A percentile compares a stretch with the other conserved stretches of the same genome.
These are phyloP conservation scores for Druceiella hillmani DNA, from an alignment of 2,888 invertebrate genomes.

Conservation along the genomic window DNA sequence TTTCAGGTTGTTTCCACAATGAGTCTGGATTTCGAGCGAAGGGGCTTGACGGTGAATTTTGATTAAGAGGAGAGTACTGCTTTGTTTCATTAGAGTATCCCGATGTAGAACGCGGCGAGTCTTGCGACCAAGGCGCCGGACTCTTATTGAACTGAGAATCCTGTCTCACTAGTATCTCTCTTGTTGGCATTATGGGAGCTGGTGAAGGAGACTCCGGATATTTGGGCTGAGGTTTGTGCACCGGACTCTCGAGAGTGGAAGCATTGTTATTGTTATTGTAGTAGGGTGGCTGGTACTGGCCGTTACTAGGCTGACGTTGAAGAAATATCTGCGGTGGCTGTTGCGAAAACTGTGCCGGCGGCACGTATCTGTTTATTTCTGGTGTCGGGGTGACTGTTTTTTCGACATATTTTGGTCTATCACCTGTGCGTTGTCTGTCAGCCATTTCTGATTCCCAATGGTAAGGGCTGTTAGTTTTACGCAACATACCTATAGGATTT, in stretches of 20 bases:
- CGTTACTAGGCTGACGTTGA: too few relatives aligned
- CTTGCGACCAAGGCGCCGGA: conserved; percentile 36
- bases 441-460: conserved; percentile 58
- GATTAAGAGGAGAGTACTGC: conserved; percentile 36
- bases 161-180: conserved; percentile 42
- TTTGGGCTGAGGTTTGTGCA: conserved; percentile 46
- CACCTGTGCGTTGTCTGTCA: conserved; percentile 47
- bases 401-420: conserved; percentile 42
- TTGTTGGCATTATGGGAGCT: conserved; percentile 34
- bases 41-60: conserved; percentile 30
- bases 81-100: too few relatives aligned
- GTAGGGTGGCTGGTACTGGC: too few relatives aligned
- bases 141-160: conserved; percentile 51
- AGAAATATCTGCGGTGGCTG: conserved; percentile 40
- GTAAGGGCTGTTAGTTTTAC: conserved; percentile 64
- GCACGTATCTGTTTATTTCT: conserved; percentile 41
- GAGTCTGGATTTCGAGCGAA: conserved; percentile 44
- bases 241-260: conserved; percentile 42
- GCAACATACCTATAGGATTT: conserved; percentile 64
- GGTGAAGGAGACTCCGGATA: conserved; percentile 41
- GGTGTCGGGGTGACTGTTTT: conserved; percentile 46
- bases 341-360: conserved; percentile 37
- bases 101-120: conserved; percentile 13
- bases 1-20: conserved; percentile 46
- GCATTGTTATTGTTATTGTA: too few relatives aligned